These are phyloP conservation scores for Salvator merianae DNA, from an alignment of 2,113 vertebrate species.

Conservation along the genomic window DNA sequence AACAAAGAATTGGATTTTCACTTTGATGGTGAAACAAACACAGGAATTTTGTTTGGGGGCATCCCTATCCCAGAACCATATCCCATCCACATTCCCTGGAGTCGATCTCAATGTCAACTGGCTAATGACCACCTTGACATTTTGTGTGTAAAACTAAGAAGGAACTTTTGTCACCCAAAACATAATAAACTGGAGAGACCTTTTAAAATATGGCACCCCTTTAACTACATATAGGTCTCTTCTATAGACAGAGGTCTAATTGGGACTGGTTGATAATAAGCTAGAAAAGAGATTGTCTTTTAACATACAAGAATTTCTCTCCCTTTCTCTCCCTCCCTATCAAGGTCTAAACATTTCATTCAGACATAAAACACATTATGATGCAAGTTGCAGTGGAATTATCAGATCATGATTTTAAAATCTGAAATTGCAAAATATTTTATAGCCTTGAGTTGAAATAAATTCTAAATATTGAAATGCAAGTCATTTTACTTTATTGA, in stretches of 20 bases:
- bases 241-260: neutral
- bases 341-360: conserved; percentile 58
- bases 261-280: neutral
- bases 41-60: too few species aligned
- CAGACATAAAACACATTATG: conserved; percentile 50
- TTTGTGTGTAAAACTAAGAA: too few species aligned
- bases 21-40: too few species aligned
- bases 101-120: too few species aligned
- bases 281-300: neutral
- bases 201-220: neutral
- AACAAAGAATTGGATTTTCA: too few species aligned
- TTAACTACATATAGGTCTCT: neutral
- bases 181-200: neutral
- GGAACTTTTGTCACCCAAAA: neutral
- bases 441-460: conserved; percentile 59
- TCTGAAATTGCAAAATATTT: conserved; percentile 61
- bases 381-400: conserved; percentile 57
- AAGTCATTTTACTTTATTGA: conserved; percentile 59
- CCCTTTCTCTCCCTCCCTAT: conserved; percentile 21
- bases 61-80: too few species aligned
- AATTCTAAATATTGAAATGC: conserved; percentile 58
- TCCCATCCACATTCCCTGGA: too few species aligned
- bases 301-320: neutral
- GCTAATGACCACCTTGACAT: too few species aligned
- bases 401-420: conserved; percentile 60